phyloP scores from a whole-genome alignment of 2,888 invertebrate genomes.

The Brachylomia viminalis region DNA sequence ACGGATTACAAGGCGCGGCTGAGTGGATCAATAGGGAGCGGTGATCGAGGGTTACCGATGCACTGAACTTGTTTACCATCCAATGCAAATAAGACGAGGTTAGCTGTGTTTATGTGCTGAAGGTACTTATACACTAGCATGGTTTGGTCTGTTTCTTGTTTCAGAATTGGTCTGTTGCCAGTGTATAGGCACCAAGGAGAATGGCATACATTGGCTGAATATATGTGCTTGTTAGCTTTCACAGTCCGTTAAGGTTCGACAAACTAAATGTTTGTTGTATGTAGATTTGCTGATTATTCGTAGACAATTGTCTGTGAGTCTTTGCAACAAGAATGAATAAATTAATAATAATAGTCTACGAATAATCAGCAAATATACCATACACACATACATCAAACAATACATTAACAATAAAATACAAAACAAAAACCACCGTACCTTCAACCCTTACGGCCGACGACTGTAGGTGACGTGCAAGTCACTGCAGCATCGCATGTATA shows the following conservation, averaged over 20 bases:
- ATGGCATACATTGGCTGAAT: neutral
- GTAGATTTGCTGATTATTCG: no score
- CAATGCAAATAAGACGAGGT: constrained; percentile 44
- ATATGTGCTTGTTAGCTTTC: constrained; percentile 5
- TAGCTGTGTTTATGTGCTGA: neutral
- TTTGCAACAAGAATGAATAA: no score
- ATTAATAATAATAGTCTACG: no score
- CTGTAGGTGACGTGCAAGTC: no score
- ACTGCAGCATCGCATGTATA: no score
- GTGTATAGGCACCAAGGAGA: neutral
- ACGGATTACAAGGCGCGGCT: constrained; percentile 57
- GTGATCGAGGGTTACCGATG: constrained; percentile 45
- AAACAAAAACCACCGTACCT: no score
- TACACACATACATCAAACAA: no score
- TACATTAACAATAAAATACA: no score
- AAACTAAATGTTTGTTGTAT: neutral
- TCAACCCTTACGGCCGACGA: no score
- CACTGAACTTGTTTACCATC: constrained; percentile 43
- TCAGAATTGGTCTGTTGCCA: constrained; percentile 10
- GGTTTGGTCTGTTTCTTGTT: constrained; percentile 13
- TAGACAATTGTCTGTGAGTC: no score
- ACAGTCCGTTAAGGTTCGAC: neutral
- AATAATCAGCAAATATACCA: no score
- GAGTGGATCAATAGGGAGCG: constrained; percentile 52
- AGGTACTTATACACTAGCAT: neutral